Percentiles rank a stretch among this genome's conserved stretches.
Conservation (phyloP, 2,888 invertebrate species). For the Volucella inanis region DNA sequence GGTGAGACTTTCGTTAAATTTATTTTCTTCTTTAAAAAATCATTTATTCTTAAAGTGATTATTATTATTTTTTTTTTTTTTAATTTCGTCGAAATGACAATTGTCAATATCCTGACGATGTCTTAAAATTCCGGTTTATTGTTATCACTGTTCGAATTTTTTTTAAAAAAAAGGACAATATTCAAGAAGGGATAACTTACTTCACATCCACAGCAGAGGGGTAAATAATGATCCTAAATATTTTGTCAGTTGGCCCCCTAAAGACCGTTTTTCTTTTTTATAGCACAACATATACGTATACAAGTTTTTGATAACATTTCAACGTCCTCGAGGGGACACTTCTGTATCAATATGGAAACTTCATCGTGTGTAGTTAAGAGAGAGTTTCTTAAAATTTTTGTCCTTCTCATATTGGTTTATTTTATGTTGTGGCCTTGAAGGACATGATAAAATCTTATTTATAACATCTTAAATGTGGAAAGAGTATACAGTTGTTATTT, state of each 20-base stretch:
- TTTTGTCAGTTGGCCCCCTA: constrained; percentile 10
- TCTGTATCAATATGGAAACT: constrained; percentile 50
- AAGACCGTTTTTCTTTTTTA: constrained; percentile 13
- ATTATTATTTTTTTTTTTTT: background rate
- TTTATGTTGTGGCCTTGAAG: constrained; percentile 18
- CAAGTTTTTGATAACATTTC: constrained; percentile 10
- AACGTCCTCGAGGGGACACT: constrained; percentile 47
- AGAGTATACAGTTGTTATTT: constrained; percentile 46
- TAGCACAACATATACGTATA: constrained; percentile 5
- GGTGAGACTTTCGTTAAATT: constrained; percentile 2
- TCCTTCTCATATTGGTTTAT: background rate
- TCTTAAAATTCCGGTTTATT: constrained; percentile 57
- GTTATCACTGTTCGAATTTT: constrained; percentile 20
- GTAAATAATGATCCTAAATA: constrained; percentile 48
- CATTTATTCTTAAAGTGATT: constrained; percentile 41
- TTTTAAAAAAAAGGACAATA: constrained; percentile 39
- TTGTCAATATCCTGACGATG: constrained; percentile 65
- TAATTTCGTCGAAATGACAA: constrained; percentile 26
- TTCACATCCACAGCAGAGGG: background rate
- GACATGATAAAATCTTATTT: constrained; percentile 31
- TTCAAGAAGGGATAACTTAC: constrained; percentile 24
- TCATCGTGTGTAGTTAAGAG: constrained; percentile 7
- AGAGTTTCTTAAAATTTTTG: background rate
- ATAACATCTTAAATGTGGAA: constrained; percentile 26
- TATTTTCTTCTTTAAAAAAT: constrained; percentile 22